These are phyloP conservation scores for Epiperipatus broadwayi DNA, from an alignment of 2,888 invertebrate genomes.

Conservation along the genomic window DNA sequence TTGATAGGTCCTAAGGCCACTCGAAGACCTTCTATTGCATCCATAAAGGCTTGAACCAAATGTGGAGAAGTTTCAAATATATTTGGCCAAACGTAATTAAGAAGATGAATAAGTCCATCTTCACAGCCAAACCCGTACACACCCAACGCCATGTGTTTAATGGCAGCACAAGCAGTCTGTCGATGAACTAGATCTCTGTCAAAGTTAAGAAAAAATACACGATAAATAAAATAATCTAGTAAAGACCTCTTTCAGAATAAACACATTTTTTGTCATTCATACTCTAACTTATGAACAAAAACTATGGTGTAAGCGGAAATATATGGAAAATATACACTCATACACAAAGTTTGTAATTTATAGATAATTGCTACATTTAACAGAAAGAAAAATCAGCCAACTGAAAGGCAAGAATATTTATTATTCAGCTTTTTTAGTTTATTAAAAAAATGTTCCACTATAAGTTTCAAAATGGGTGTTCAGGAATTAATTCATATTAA, in stretches of 20 bases:
- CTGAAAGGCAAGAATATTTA: no score
- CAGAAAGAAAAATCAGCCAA: no score
- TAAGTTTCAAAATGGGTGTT: no score
- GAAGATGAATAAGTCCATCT: constrained; percentile 82
- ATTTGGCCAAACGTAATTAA: constrained; percentile 99
- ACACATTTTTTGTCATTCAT: background rate
- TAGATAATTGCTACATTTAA: no score
- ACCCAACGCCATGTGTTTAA: constrained; percentile 95
- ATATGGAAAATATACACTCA: no score
- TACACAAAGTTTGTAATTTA: no score
- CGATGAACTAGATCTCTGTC: constrained; percentile 83
- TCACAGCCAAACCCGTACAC: constrained; percentile 98
- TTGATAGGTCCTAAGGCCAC: constrained; percentile 91
- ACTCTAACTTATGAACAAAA: background rate
- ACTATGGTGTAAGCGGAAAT: background rate
- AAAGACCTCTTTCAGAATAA: constrained; percentile 7
- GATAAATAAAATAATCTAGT: constrained; percentile 4
- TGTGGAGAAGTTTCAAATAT: constrained; percentile 99
- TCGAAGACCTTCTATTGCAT: constrained; percentile 87
- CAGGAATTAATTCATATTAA: no score
- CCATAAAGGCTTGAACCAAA: constrained; percentile 98
- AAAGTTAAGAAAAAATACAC: constrained; percentile 18
- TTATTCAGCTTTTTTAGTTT: no score
- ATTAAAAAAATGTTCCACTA: no score
- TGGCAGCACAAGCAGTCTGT: constrained; percentile 96